phyloP scores from a whole-genome alignment of 2,888 invertebrate genomes.

The Zaprionus lineosus region DNA sequence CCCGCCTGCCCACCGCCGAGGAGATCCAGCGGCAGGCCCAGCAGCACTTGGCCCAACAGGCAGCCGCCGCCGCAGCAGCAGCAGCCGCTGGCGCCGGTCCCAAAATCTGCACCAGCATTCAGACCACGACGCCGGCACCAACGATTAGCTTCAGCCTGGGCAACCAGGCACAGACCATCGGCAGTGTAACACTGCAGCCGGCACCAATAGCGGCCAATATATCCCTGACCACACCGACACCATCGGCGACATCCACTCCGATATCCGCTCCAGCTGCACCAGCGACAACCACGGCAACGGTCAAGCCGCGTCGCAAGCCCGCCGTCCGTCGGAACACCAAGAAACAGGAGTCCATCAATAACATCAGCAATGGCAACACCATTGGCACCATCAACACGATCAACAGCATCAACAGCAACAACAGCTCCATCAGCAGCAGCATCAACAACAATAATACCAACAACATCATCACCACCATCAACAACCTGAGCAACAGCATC shows the following conservation, averaged over 20 bases:
- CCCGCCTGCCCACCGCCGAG: slow-evolving; percentile 82
- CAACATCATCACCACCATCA: slow-evolving; percentile 20
- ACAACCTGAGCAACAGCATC: slow-evolving; percentile 26
- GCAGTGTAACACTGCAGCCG: slow-evolving; percentile 57
- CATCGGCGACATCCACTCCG: slow-evolving; percentile 3
- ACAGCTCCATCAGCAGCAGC: slow-evolving; percentile 15
- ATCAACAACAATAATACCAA: slow-evolving; percentile 19
- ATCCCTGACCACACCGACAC: slow-evolving; percentile 38
- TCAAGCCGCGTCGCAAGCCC: slow-evolving; percentile 82
- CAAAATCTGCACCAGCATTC: slow-evolving; percentile 16
- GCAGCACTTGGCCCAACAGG: slow-evolving; percentile 78
- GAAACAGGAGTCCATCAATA: slow-evolving; percentile 70
- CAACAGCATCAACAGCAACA: slow-evolving; percentile 46
- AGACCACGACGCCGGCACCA: slow-evolving; percentile 38
- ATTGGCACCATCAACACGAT: slow-evolving; percentile 23
- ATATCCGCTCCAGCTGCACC: slow-evolving; percentile 18
- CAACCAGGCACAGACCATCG: slow-evolving; percentile 43
- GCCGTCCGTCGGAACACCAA: slow-evolving; percentile 80
- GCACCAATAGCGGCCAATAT: slow-evolving; percentile 49
- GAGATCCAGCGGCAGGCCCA: slow-evolving; percentile 81
- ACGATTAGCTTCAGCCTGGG: slow-evolving; percentile 68
- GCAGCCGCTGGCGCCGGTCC: slow-evolving; percentile 43
- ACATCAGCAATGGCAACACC: slow-evolving; percentile 19
- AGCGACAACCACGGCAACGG: slow-evolving; percentile 74
- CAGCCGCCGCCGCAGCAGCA: slow-evolving; percentile 73